Conservation (phyloP, 2,797 vertebrate species). For the Hyperoplus immaculatus region DNA sequence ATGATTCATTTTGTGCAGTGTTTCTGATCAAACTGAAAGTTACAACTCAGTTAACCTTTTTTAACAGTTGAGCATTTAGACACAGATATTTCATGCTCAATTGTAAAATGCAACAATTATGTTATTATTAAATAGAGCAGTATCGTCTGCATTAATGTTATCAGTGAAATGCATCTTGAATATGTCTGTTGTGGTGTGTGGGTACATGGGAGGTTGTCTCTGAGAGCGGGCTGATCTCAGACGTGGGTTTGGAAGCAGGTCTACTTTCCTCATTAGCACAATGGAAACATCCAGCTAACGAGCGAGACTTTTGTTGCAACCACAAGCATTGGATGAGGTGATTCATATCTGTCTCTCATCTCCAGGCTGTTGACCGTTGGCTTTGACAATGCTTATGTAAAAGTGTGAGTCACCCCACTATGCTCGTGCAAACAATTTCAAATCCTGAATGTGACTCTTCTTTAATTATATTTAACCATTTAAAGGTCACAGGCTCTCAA, state of each 20-base stretch:
- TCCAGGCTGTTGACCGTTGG: constrained; percentile 49
- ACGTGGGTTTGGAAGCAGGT: constrained; percentile 58
- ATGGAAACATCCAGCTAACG: constrained; percentile 71
- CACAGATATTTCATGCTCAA: background rate
- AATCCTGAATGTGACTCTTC: background rate
- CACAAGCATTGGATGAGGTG: constrained; percentile 54
- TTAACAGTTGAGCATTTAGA: background rate
- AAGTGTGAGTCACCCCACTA: constrained; percentile 48
- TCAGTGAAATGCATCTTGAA: background rate
- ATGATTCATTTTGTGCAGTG: constrained; percentile 69
- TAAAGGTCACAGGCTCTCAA: background rate
- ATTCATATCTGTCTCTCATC: constrained; percentile 68
- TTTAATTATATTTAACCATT: background rate
- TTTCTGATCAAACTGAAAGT: constrained; percentile 69
- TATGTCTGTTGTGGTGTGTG: background rate
- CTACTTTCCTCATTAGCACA: constrained; percentile 60
- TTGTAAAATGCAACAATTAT: background rate
- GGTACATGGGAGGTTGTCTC: background rate
- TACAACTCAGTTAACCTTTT: constrained; percentile 19
- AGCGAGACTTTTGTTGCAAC: constrained; percentile 44
- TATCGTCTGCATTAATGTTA: background rate
- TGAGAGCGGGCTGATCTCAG: constrained; percentile 17
- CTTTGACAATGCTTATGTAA: constrained; percentile 43
- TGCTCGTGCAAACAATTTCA: constrained; percentile 25
- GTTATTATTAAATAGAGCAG: background rate